Evolutionary conservation across 2,888 invertebrate genomes (phyloP), one percentile per base, ranked within the genome.

Genomic region (Idaea dimidiata): DNA sequence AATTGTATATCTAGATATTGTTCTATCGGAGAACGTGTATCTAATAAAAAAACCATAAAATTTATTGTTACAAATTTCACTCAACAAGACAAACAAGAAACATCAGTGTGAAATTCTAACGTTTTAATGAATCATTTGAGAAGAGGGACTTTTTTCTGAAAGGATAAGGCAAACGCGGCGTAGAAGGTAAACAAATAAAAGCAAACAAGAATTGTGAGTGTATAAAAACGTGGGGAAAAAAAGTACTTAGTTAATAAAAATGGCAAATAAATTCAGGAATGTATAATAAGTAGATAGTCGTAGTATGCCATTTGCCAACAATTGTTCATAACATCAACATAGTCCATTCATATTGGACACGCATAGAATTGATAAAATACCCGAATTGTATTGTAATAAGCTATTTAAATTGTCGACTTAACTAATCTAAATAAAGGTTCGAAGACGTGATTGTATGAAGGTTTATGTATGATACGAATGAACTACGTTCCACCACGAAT

Each of bases 361-460:
- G 59, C n/a, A 24, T 17, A 16, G 59, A 54, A 59, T 59, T 55
- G 31, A 17, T 55, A 59, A 59, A 55, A 59, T 55, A 6, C 54
- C 59, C 59, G 59, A 59, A 59, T 59, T 59, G 59, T 59, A 59
- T 59, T 59, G 24, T 55, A 59, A 59, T 59, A 24, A 59, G 54
- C 31, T 14, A 59, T 16, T 55, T 55, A 54, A 16, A 43, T 16
- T 43, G 54, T 32, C 10, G 55, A n/a, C 8, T 59, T 59, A 59
- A 54, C 24, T 55, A 55, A 59, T 31, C 43, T 43, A 43, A 43
- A 43, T 43, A 43, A 43, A 43, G 43, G 43, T 43, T 43, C 43
- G 10, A 6, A 43, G 43, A 43, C 43, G 43, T 43, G 43, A 43
- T 10, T 43, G 43, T 43, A 43, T 43, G 43, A 43, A 43, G 6